Conservation (phyloP, 2,113 vertebrate species). For the Pteronura brasiliensis region DNA sequence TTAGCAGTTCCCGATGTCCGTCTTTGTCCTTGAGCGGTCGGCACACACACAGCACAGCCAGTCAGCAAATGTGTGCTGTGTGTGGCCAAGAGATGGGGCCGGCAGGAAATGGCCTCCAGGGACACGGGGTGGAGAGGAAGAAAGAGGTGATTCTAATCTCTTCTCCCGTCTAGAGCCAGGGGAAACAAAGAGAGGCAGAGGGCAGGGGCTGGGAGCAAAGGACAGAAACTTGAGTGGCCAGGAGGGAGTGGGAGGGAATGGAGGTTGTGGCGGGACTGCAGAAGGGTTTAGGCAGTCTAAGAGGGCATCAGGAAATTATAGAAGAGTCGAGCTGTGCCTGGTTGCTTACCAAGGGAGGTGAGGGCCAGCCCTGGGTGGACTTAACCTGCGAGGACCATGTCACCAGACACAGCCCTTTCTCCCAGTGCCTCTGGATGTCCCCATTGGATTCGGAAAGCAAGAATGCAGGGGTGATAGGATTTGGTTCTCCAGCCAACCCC, state of each 20-base stretch:
- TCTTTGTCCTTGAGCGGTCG: not conserved
- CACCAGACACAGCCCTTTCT: not conserved
- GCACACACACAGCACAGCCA: fast-evolving
- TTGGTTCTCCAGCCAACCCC: not conserved
- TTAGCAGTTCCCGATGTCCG: fast-evolving
- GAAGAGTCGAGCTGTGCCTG: not conserved
- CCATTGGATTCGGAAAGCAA: not conserved
- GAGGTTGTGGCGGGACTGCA: not conserved
- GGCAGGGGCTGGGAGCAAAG: not conserved
- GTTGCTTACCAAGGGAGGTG: not conserved
- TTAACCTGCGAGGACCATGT: not conserved
- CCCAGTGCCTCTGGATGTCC: not conserved
- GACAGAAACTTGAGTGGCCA: not conserved
- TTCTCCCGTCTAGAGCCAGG: not conserved
- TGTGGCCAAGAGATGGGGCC: not conserved
- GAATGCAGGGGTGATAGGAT: not conserved
- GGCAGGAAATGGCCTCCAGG: not conserved
- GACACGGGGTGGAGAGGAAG: not conserved
- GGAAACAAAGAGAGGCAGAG: not conserved
- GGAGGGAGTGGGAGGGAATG: not conserved
- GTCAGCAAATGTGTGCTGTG: fast-evolving
- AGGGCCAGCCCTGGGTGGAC: not conserved
- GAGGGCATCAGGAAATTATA: not conserved
- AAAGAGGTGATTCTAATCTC: not conserved
- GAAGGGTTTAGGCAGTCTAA: not conserved